These are phyloP conservation scores for Luffia ferchaultella DNA, from an alignment of 2,888 invertebrate species.

Conservation along the genomic window DNA sequence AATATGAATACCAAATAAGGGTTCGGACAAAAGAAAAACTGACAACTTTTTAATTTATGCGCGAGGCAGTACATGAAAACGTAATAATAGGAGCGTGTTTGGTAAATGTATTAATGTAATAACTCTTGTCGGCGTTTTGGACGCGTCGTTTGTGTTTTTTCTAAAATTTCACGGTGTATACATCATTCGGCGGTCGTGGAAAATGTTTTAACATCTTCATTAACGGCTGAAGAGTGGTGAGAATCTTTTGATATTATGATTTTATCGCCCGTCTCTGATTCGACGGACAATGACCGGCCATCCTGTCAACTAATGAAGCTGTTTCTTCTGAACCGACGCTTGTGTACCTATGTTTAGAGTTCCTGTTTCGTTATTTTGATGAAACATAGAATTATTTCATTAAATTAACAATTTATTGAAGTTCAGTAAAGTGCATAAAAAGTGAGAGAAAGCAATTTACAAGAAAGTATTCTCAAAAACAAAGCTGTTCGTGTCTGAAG, in stretches of 20 bases:
- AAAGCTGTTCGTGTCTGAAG: no score
- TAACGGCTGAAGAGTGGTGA: constrained; percentile 10
- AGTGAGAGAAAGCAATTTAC: no score
- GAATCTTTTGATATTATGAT: not conserved
- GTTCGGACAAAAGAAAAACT: constrained; percentile 62
- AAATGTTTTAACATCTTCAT: constrained; percentile 51
- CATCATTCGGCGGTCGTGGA: constrained; percentile 44
- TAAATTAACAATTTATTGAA: no score
- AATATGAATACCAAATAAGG: constrained; percentile 67
- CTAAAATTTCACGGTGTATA: constrained; percentile 61
- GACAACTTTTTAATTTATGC: constrained; percentile 64
- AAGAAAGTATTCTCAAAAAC: no score
- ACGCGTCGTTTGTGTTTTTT: constrained; percentile 43
- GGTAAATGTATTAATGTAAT: constrained; percentile 64
- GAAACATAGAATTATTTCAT: no score
- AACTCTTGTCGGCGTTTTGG: constrained; percentile 47
- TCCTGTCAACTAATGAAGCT: not conserved
- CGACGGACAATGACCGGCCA: not conserved
- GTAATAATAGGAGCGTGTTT: constrained; percentile 63
- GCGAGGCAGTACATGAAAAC: constrained; percentile 61
- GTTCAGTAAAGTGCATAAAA: no score
- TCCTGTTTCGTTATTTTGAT: no score
- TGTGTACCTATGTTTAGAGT: no score
- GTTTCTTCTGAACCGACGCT: no score
- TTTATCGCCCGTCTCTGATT: not conserved